Conservation (phyloP, 2,888 invertebrate genomes). For the Parelbella ahira region DNA sequence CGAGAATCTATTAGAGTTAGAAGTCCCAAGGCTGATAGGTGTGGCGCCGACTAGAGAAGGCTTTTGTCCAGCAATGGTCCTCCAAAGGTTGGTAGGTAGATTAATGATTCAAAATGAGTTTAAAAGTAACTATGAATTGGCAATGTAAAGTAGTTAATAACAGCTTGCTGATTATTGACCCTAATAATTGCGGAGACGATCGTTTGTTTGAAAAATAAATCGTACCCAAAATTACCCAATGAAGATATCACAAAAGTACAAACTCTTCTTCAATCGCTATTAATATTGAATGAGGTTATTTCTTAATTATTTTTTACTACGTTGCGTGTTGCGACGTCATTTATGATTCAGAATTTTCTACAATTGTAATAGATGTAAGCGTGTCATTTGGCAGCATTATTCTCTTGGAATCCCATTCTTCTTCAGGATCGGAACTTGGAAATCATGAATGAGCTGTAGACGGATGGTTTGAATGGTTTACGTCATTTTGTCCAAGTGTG, state of each 20-base stretch:
- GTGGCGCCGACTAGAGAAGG: too few relatives aligned
- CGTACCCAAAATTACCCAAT: constrained; percentile 10
- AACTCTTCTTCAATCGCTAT: constrained; percentile 7
- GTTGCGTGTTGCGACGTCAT: not conserved
- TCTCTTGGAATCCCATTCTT: constrained; percentile 12
- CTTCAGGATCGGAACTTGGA: too few relatives aligned
- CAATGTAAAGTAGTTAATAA: not conserved
- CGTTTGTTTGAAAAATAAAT: constrained; percentile 19
- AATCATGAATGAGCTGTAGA: constrained; percentile 9
- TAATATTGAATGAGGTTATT: constrained; percentile 3
- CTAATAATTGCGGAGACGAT: constrained; percentile 15
- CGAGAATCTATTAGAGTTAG: too few relatives aligned
- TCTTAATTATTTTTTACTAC: constrained; percentile 2
- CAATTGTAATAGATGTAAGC: constrained; percentile 1
- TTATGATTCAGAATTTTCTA: not conserved
- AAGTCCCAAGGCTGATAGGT: too few relatives aligned
- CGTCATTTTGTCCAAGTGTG: constrained; percentile 1
- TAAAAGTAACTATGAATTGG: not conserved
- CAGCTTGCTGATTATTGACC: not conserved
- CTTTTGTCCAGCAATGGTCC: too few relatives aligned
- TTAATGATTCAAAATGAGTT: too few relatives aligned
- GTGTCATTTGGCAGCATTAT: constrained; percentile 14
- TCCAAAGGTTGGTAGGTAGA: too few relatives aligned
- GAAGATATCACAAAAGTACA: constrained; percentile 8
- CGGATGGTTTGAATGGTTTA: constrained; percentile 6